Conservation (phyloP, 2,113 vertebrate genomes). For the Neotragus pygmaeus region DNA sequence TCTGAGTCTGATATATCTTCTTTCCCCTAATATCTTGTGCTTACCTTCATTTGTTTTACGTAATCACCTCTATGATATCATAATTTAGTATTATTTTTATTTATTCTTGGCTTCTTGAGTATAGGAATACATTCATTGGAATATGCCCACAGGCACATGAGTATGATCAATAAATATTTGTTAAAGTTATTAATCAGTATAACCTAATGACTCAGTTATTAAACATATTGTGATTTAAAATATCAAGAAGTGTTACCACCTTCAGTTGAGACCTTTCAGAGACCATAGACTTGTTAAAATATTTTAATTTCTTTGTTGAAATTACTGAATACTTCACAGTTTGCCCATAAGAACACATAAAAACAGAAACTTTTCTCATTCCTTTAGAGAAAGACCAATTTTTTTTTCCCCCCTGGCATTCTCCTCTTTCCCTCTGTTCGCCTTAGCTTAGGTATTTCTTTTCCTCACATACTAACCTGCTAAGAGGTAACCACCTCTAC, state of each 20-base stretch:
- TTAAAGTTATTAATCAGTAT: background rate
- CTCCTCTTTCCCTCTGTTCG: background rate
- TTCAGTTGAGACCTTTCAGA: background rate
- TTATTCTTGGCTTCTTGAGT: constrained; percentile 1
- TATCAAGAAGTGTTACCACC: background rate
- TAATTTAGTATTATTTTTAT: background rate
- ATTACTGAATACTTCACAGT: background rate
- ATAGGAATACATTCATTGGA: background rate
- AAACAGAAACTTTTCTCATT: background rate
- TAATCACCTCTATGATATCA: background rate
- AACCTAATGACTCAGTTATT: background rate
- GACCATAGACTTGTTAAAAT: background rate
- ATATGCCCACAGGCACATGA: background rate
- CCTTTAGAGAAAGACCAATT: background rate
- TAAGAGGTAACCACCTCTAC: background rate
- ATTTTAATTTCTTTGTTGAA: background rate
- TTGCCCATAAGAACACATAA: background rate
- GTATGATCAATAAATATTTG: background rate
- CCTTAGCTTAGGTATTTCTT: background rate
- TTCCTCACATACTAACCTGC: background rate
- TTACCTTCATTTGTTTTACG: background rate
- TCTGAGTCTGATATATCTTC: background rate
- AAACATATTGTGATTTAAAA: background rate
- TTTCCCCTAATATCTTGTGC: background rate
- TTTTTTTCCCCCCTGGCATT: background rate